These are phyloP conservation scores for Lycocerus yunnanus DNA, from an alignment of 2,888 invertebrate genomes.

Conservation along the genomic window DNA sequence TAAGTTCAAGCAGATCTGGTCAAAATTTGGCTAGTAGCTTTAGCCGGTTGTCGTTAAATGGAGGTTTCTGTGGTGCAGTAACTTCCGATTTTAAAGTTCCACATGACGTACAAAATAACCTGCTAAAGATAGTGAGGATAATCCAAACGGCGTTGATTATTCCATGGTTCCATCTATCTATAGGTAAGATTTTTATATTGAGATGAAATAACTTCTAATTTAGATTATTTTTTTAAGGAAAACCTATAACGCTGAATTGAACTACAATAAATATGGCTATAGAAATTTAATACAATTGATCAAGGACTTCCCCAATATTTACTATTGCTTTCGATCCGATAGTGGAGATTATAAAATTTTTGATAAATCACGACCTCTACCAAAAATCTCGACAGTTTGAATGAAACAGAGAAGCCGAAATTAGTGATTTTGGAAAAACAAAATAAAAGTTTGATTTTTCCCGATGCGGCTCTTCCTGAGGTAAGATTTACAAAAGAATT, in stretches of 20 bases:
- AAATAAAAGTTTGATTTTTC: background rate
- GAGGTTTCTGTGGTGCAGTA: background rate
- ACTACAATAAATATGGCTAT: conserved; percentile 45
- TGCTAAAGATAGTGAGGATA: conserved; percentile 49
- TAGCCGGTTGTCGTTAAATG: background rate
- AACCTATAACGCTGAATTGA: conserved; percentile 42
- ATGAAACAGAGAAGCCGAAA: background rate
- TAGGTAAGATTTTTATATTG: conserved; percentile 46
- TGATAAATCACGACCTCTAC: conserved; percentile 42
- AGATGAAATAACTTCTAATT: background rate
- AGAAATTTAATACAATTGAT: conserved; percentile 47
- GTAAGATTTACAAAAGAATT: no score
- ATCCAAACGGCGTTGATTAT: conserved; percentile 58
- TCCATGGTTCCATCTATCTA: conserved; percentile 56
- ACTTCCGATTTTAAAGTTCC: conserved; percentile 39
- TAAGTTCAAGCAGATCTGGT: background rate
- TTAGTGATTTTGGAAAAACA: background rate
- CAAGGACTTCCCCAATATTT: conserved; percentile 43
- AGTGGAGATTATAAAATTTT: conserved; percentile 49
- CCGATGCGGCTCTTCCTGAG: background rate
- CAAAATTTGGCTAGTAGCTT: background rate
- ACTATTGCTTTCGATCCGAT: conserved; percentile 44
- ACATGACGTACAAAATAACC: conserved; percentile 41
- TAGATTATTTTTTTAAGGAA: conserved; percentile 35
- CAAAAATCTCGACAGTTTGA: conserved; percentile 10